Evolutionary conservation across 2,113 vertebrate genomes (phyloP), one percentile per base, ranked within the genome.

Genomic region (Blennius ocellaris): DNA sequence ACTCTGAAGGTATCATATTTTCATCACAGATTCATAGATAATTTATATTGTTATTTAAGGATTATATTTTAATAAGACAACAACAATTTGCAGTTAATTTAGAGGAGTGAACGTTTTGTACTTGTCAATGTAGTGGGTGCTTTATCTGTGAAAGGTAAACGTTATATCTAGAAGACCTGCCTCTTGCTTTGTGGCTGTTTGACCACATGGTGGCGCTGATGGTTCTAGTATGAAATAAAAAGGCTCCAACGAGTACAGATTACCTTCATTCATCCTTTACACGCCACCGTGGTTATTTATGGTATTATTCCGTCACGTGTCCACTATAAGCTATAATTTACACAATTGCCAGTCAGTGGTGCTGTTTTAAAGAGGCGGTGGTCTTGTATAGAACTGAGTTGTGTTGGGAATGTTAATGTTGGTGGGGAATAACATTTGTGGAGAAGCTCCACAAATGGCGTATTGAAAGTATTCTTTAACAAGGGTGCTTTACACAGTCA

Each of bases 171-270:
- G 11, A 15, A 63, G 11, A 57, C 7, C 7, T 61, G 5, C 41
- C 3, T 56, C 47, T 15, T 87, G 80, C 53, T 62, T 49, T 89
- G 14, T 48, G 38, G 8, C 47, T 30, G 6, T 73, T 51, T 78
- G 75, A 54, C 90, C 89, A 91, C 86, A 64, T 56, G 11, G 87
- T 47, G 89, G 83, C 40, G 59, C 87, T 89, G 52, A 50, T 67
- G 70, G 30, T 48, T 65, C 73, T 79, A 59, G 62, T 39, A 55
- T 78, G 49, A 81, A 81, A 82, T 69, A 76, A 76, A 84, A 64
- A 15, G 5, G 5, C 5, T 61, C 39, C 57, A 62, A 43, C 58
- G 54, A 62, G 3, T 59, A 57, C 56, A 73, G 15, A 48, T 69
- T 76, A 70, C 59, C 63, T 76, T 78, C 64, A 80, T 77, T 84